Percentiles rank a stretch among this genome's conserved stretches.
phyloP scores from a whole-genome alignment of 2,113 vertebrate genomes.

The Passerina amoena region DNA sequence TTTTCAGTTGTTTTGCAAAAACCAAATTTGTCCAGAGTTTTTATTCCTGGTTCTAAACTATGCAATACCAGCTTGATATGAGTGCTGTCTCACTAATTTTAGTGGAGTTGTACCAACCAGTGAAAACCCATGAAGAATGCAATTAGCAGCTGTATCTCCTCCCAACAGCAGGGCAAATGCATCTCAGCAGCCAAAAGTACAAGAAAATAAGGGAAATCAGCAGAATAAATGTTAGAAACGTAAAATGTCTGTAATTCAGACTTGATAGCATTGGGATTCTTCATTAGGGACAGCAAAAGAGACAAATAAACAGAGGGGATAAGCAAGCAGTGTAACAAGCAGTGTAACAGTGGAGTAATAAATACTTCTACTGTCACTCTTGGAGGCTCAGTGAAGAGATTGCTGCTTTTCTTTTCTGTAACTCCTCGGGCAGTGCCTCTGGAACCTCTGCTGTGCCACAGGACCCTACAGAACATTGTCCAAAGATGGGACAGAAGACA shows the following conservation, averaged over 20 bases:
- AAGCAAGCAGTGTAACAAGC: background rate
- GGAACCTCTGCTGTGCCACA: background rate
- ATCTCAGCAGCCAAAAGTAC: slow-evolving; percentile 5
- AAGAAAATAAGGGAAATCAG: slow-evolving; percentile 27
- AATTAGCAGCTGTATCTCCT: slow-evolving; percentile 41
- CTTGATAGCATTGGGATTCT: slow-evolving; percentile 16
- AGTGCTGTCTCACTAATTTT: background rate
- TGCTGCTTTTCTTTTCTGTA: background rate
- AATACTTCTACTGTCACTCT: background rate
- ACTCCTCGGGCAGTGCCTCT: background rate
- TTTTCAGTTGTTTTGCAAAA: slow-evolving; percentile 34
- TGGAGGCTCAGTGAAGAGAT: background rate
- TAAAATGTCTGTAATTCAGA: slow-evolving; percentile 4
- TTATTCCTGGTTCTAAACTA: background rate
- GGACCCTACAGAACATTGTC: background rate
- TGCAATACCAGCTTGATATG: background rate
- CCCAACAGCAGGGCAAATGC: slow-evolving; percentile 10
- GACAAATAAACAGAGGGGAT: slow-evolving; percentile 35
- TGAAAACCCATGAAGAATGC: slow-evolving; percentile 13
- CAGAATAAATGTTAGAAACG: slow-evolving; percentile 20
- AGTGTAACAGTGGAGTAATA: background rate
- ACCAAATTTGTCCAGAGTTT: background rate
- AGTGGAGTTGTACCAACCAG: background rate
- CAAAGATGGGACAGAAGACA: background rate
- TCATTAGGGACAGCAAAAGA: slow-evolving; percentile 40